A percentile compares a stretch with the other conserved stretches of the same genome.
phyloP scores from a whole-genome alignment of 1,140 invertebrate species.

The Drosophila littoralis region DNA sequence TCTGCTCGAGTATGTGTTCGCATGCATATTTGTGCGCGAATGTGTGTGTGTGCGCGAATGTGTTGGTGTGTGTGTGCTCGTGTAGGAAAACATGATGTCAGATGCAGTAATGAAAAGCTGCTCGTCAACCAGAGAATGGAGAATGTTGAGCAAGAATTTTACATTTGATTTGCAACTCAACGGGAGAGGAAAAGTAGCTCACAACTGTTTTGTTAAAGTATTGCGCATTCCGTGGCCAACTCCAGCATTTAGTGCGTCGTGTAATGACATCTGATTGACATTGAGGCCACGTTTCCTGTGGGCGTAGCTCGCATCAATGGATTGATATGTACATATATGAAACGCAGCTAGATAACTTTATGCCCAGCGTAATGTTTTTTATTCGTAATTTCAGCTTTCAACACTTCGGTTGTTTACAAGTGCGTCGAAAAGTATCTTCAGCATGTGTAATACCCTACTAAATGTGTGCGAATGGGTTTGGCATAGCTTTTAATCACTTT shows the following conservation, averaged over 20 bases:
- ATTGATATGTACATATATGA: background rate
- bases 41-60: background rate
- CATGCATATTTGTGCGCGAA: background rate
- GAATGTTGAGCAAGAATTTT: conserved; percentile 26
- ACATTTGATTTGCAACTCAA: conserved; percentile 17
- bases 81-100: conserved; percentile 39
- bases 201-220: conserved; percentile 26
- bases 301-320: conserved; percentile 7
- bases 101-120: conserved; percentile 43
- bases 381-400: background rate
- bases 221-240: conserved; percentile 41
- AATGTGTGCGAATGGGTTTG: background rate
- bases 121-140: conserved; percentile 12
- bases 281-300: conserved; percentile 65
- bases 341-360: background rate
- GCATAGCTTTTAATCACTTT: background rate
- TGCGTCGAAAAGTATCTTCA: background rate
- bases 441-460: background rate
- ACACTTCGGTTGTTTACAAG: background rate
- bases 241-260: conserved; percentile 44
- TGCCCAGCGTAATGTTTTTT: background rate
- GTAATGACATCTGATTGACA: conserved; percentile 70
- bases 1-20: background rate
- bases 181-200: background rate
- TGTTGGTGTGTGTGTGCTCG: conserved; percentile 1